A percentile compares a stretch with the other conserved stretches of the same genome.
Evolutionary conservation across 2,888 invertebrate species (phyloP).

Genomic region (Coleophora deauratella): DNA sequence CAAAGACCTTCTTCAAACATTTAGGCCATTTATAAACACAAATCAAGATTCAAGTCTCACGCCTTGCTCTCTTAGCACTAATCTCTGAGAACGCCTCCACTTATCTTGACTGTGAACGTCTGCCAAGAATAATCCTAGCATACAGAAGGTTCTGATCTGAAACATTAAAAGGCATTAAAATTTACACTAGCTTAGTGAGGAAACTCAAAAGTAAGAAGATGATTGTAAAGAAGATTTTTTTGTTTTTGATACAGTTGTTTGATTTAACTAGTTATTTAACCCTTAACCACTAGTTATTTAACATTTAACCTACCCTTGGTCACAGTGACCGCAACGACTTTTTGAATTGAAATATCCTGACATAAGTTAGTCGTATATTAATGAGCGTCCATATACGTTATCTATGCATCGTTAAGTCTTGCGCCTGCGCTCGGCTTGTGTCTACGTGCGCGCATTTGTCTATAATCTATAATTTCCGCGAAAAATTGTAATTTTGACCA

Average conservation of each 20-base stretch:
- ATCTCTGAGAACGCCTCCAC: slow-evolving; percentile 54
- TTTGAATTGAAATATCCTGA: too few relatives aligned
- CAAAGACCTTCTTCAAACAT: slow-evolving; percentile 29
- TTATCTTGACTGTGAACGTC: slow-evolving; percentile 62
- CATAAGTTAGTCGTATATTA: too few relatives aligned
- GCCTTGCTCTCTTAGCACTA: slow-evolving; percentile 51
- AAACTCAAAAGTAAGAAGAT: not conserved
- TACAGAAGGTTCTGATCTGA: slow-evolving; percentile 29
- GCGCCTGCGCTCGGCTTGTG: too few relatives aligned
- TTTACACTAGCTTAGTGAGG: slow-evolving; percentile 20
- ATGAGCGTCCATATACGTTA: too few relatives aligned
- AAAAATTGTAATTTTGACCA: too few relatives aligned
- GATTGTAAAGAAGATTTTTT: not conserved
- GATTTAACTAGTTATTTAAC: not conserved
- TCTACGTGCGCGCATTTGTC: too few relatives aligned
- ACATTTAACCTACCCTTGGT: too few relatives aligned
- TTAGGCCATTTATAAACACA: slow-evolving; percentile 32
- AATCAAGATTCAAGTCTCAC: not conserved
- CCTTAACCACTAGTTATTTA: too few relatives aligned
- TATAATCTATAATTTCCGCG: too few relatives aligned
- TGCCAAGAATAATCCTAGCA: slow-evolving; percentile 54
- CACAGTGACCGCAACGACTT: too few relatives aligned
- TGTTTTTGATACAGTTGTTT: not conserved
- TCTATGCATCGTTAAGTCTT: too few relatives aligned
- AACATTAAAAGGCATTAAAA: slow-evolving; percentile 52